A percentile compares a stretch with the other conserved stretches of the same genome.
phyloP scores from a whole-genome alignment of 2,113 vertebrate species.

The Gymnocephalus cernua region DNA sequence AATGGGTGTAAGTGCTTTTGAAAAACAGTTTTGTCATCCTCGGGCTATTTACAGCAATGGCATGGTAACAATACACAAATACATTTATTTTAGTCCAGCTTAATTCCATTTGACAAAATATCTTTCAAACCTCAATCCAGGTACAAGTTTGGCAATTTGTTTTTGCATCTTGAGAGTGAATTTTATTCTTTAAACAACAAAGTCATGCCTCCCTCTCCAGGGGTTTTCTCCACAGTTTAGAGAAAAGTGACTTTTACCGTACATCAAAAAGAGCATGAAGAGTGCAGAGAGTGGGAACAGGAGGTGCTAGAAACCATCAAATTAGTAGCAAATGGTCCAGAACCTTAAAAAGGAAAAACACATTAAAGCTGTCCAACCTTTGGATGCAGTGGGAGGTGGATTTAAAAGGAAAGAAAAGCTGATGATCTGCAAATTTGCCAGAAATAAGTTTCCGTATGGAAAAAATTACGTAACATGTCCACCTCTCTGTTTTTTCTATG shows the following conservation, averaged over 20 bases:
- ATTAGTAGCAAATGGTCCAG: conserved; percentile 63
- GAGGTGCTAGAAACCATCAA: conserved; percentile 46
- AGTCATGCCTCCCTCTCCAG: neutral
- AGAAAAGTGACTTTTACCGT: conserved; percentile 31
- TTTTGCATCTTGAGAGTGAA: conserved; percentile 19
- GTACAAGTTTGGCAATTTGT: conserved; percentile 13
- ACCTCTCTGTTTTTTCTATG: neutral
- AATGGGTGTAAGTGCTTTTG: neutral
- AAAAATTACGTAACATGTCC: conserved; percentile 44
- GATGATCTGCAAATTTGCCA: conserved; percentile 53
- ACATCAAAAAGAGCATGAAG: conserved; percentile 20
- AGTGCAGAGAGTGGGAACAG: conserved; percentile 21
- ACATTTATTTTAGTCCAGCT: conserved; percentile 23
- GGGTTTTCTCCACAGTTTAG: neutral
- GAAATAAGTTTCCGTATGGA: conserved; percentile 49
- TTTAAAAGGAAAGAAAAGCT: conserved; percentile 16
- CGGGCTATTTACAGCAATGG: conserved; percentile 26
- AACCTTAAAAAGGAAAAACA: conserved; percentile 58
- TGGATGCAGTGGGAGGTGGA: conserved; percentile 40
- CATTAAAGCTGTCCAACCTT: conserved; percentile 47
- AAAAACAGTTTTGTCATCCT: neutral
- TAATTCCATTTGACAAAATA: conserved; percentile 22
- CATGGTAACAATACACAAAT: conserved; percentile 20
- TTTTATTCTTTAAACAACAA: conserved; percentile 28
- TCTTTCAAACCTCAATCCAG: neutral